phyloP scores from a whole-genome alignment of 2,113 vertebrate genomes.

The Callospermophilus lateralis region DNA sequence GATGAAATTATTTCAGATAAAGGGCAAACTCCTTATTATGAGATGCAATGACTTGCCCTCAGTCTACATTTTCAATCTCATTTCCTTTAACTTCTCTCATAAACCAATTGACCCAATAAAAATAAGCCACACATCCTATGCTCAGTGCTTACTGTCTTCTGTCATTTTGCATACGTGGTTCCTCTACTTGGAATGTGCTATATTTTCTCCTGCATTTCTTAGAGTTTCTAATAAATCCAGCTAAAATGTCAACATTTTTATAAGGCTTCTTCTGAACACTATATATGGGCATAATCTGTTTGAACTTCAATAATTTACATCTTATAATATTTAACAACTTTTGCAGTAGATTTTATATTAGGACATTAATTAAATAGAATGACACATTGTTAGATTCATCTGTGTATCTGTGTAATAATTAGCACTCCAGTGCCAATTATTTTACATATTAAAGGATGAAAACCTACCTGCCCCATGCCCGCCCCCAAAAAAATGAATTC shows the following conservation, averaged over 20 bases:
- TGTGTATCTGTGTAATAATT: neutral
- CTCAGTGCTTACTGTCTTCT: neutral
- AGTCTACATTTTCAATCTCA: neutral
- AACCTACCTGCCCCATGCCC: neutral
- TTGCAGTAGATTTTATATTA: neutral
- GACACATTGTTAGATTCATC: neutral
- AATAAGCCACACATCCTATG: neutral
- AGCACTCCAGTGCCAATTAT: neutral
- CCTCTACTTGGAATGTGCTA: neutral
- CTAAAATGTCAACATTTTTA: neutral
- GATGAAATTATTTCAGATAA: neutral
- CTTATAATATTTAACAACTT: neutral
- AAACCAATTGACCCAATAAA: neutral
- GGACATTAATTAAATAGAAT: neutral
- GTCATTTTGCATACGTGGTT: neutral
- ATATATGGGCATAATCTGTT: neutral
- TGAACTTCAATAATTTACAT: neutral
- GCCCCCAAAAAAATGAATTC: neutral
- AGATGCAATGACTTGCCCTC: neutral
- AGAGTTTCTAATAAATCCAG: neutral
- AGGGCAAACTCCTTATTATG: neutral
- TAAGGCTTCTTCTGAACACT: neutral
- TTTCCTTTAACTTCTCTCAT: constrained; percentile 14
- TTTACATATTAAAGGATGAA: constrained; percentile 19
- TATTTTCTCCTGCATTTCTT: neutral